Conservation (phyloP, 2,113 vertebrate species). For the Oryzias curvinotus region DNA sequence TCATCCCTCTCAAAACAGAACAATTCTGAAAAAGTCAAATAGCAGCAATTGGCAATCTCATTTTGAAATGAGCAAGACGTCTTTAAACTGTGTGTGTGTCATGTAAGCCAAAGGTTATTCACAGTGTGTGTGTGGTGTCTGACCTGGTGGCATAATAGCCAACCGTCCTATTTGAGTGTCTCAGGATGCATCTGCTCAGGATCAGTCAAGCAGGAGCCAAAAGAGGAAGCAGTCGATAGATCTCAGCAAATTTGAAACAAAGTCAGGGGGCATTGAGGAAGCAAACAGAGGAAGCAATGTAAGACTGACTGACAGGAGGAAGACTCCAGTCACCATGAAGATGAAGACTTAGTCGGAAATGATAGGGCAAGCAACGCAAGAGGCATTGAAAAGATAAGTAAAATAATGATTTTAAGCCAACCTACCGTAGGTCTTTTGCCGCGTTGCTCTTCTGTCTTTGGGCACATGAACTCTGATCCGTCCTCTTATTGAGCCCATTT, state of each 20-base stretch:
- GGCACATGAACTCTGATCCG: constrained; percentile 78
- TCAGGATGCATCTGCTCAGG: constrained; percentile 76
- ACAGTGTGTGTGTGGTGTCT: constrained; percentile 43
- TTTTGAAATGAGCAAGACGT: constrained; percentile 12
- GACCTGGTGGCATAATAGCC: constrained; percentile 55
- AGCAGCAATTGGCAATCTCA: constrained; percentile 1
- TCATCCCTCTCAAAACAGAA: constrained; percentile 81
- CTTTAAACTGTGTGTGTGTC: constrained; percentile 12
- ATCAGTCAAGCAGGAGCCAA: constrained; percentile 59
- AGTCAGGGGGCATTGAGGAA: constrained; percentile 65
- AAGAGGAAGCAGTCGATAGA: constrained; percentile 72
- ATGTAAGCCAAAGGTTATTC: constrained; percentile 9
- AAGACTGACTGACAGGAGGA: constrained; percentile 36
- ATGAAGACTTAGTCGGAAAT: constrained; percentile 59
- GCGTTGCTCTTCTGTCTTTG: constrained; percentile 65
- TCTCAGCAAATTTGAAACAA: constrained; percentile 62
- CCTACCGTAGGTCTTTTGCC: constrained; percentile 82
- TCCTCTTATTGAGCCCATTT: constrained; percentile 86
- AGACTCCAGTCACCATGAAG: constrained; percentile 28
- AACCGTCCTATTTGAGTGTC: constrained; percentile 46
- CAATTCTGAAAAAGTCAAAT: constrained; percentile 75
- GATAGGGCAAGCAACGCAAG: constrained; percentile 52
- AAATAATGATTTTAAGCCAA: background rate
- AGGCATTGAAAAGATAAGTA: constrained; percentile 28
- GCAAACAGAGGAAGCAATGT: constrained; percentile 68